These are phyloP conservation scores for Pandemis heparana DNA, from an alignment of 2,888 invertebrate species.

Conservation along the genomic window DNA sequence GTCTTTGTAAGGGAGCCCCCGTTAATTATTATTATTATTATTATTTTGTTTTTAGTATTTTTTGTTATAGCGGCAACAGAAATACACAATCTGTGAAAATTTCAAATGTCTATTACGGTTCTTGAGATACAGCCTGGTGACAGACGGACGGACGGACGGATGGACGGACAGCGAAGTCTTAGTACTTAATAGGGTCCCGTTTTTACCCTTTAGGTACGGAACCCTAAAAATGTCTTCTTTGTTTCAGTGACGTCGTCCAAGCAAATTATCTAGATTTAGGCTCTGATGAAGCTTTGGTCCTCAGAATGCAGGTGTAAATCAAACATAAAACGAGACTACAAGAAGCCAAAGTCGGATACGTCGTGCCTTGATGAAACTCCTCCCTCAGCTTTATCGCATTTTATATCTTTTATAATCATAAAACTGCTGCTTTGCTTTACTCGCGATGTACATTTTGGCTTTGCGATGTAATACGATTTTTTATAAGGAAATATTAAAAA, in stretches of 20 bases:
- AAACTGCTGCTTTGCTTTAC: neutral
- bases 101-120: too few species aligned
- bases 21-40: too few species aligned
- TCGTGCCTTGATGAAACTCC: neutral
- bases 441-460: neutral
- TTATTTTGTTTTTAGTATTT: too few species aligned
- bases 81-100: too few species aligned
- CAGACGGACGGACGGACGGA: too few species aligned
- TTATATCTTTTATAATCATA: constrained; percentile 39
- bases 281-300: constrained; percentile 75
- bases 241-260: constrained; percentile 70
- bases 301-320: constrained; percentile 74
- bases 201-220: too few species aligned
- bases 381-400: neutral
- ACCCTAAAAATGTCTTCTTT: neutral
- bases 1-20: too few species aligned
- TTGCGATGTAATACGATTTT: neutral
- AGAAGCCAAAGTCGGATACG: neutral
- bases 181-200: too few species aligned
- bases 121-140: too few species aligned
- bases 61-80: too few species aligned
- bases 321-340: neutral
- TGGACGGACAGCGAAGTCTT: too few species aligned
- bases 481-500: constrained; percentile 12
- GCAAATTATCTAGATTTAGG: constrained; percentile 71